Evolutionary conservation across 2,888 invertebrate species (phyloP), one percentile per base, ranked within the genome.

Genomic region (Hololepta plana): DNA sequence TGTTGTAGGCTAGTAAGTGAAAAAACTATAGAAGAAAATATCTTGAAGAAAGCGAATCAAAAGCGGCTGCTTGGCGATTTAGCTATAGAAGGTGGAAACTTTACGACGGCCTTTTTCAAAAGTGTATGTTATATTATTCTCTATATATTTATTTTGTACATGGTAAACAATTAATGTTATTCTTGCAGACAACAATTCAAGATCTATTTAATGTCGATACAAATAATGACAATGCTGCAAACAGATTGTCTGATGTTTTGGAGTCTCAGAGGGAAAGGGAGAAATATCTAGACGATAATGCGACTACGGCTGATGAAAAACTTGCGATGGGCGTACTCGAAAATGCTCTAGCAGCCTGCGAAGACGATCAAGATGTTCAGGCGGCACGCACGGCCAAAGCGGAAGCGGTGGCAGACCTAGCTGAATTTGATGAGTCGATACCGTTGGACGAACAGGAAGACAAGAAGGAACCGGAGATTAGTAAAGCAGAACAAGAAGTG

Each of bases 71-170:
- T 98, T 14, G 93, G 93, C 26, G 88, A 93, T 57, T 68, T 96
- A 47, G 95, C 98, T 24, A 98, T 99, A 47, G 98, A 98, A 59
- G 91, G 87, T 38, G 98, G 96, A 5, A 93, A 91, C 59, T 99
- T 98, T 54, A 98, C 95, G 14, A 91, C 96, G 8, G 85, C 90
- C 0, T 91, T 82, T 57, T 88, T 98, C 59, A 85, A 90, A 49
- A 73, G 72, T 52, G 76, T 75, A 57, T 56, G 63, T 59, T 15
- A 7, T 17, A 7, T 12, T 26, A 27, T 15, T n/a, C 15, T 23
- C 20, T 26, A 11, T 24, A 22, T 16, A 29, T 14, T 16, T 12
- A 12, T 17, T 23, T 22, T 31, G 12, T 29, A 15, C 11, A 4
- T 12, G 5, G 7, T 28, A 15, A 26, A 4, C 7, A 27, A 20